phyloP scores from a whole-genome alignment of 2,888 invertebrate genomes.

The Nephrotoma guestfalica region DNA sequence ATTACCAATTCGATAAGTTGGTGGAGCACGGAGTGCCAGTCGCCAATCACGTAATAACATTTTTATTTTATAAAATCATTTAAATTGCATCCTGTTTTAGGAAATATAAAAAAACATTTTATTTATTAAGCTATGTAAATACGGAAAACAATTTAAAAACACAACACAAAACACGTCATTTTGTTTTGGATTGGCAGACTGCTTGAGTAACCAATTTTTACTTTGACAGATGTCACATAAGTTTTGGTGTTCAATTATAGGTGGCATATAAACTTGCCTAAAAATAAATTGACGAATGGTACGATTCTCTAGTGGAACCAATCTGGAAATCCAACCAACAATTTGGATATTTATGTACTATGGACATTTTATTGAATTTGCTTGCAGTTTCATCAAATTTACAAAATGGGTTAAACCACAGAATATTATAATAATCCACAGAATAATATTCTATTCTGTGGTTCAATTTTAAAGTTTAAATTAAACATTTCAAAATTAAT shows the following conservation, averaged over 20 bases:
- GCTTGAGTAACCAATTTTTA: background rate
- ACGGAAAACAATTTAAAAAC: background rate
- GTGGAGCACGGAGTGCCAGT: slow-evolving; percentile 69
- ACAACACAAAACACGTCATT: background rate
- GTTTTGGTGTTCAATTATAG: background rate
- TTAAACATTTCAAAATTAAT: too few species aligned
- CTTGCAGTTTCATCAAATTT: too few species aligned
- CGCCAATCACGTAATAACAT: slow-evolving; percentile 66
- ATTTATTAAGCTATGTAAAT: background rate
- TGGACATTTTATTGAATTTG: too few species aligned
- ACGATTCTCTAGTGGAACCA: too few species aligned
- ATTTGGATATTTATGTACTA: too few species aligned
- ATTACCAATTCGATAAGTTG: slow-evolving; percentile 78
- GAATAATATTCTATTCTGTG: too few species aligned
- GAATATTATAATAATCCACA: too few species aligned
- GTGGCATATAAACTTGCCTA: background rate
- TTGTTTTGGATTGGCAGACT: background rate
- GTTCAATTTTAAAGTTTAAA: too few species aligned
- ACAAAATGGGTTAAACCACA: too few species aligned
- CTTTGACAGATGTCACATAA: background rate
- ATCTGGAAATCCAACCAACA: too few species aligned
- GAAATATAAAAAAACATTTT: background rate
- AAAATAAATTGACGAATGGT: too few species aligned
- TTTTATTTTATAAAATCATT: slow-evolving; percentile 6
- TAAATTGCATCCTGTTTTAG: background rate